Percentiles rank a stretch among this genome's conserved stretches.
Conservation (phyloP, 2,888 invertebrate species). For the Caenorhabditis imperialis region DNA sequence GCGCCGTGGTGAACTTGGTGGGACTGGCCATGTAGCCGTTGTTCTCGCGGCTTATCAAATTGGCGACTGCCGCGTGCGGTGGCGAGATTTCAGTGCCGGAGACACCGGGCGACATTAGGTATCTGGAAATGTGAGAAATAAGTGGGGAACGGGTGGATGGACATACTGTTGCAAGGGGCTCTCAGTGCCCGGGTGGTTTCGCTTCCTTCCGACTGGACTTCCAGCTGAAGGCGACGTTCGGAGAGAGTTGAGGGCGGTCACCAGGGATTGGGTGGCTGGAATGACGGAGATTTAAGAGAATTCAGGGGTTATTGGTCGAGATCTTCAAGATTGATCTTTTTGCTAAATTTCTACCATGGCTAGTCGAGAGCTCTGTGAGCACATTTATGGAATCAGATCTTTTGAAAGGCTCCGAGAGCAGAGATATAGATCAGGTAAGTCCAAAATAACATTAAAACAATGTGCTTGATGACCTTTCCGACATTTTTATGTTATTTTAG, state of each 20-base stretch:
- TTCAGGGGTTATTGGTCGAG: too few species aligned
- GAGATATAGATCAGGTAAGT: too few species aligned
- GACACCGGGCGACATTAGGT: not conserved
- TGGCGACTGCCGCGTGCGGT: slow-evolving; percentile 46
- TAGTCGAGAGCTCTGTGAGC: too few species aligned
- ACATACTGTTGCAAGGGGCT: slow-evolving; percentile 6
- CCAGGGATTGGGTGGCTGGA: slow-evolving; percentile 23
- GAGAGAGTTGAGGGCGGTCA: slow-evolving; percentile 16
- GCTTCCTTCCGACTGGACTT: slow-evolving; percentile 17
- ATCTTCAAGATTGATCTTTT: not conserved
- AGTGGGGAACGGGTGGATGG: too few species aligned
- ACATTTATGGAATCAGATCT: too few species aligned
- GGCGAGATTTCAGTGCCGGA: slow-evolving; percentile 52
- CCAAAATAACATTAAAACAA: too few species aligned
- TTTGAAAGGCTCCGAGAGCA: too few species aligned
- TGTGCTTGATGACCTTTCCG: too few species aligned
- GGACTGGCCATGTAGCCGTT: slow-evolving; percentile 62
- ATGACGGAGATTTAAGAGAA: too few species aligned
- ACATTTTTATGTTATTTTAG: too few species aligned
- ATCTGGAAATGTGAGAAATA: too few species aligned
- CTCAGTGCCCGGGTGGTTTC: slow-evolving; percentile 3
- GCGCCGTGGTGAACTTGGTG: slow-evolving; percentile 66
- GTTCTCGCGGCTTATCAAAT: slow-evolving; percentile 45
- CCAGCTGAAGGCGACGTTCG: slow-evolving; percentile 16
- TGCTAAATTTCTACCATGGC: too few species aligned